A percentile compares a stretch with the other conserved stretches of the same genome.
Conservation (phyloP, 2,113 vertebrate genomes). For the Melierax canorus region DNA sequence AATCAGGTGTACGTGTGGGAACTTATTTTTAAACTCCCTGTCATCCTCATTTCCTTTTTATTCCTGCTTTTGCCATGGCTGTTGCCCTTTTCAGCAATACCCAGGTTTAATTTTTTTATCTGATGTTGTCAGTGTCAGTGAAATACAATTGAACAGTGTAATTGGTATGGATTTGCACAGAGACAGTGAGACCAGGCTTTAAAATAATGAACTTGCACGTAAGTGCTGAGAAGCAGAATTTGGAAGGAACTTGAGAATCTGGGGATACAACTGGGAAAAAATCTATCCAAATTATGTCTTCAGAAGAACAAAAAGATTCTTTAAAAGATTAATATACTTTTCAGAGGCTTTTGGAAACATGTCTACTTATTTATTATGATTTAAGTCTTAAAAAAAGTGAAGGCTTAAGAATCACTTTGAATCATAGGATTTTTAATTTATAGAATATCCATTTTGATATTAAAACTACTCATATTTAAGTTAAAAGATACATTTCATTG, state of each 20-base stretch:
- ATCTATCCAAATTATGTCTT: neutral
- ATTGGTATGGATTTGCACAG: neutral
- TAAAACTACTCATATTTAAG: neutral
- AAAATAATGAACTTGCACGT: neutral
- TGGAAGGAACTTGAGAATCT: neutral
- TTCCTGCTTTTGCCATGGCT: neutral
- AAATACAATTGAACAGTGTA: neutral
- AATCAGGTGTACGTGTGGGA: neutral
- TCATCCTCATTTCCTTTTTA: neutral
- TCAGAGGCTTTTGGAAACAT: neutral
- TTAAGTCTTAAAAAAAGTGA: neutral
- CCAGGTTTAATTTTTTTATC: neutral
- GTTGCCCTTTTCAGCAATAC: neutral
- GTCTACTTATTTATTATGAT: neutral
- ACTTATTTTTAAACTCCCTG: neutral
- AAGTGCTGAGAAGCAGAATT: neutral
- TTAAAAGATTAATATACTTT: neutral
- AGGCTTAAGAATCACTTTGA: neutral
- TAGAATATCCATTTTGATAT: neutral
- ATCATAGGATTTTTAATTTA: neutral
- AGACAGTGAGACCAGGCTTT: neutral
- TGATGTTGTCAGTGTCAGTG: neutral
- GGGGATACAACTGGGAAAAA: neutral
- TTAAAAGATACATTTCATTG: neutral
- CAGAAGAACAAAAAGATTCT: neutral